These are phyloP conservation scores for Coenonympha glycerion DNA, from an alignment of 2,888 invertebrate genomes.

Conservation along the genomic window DNA sequence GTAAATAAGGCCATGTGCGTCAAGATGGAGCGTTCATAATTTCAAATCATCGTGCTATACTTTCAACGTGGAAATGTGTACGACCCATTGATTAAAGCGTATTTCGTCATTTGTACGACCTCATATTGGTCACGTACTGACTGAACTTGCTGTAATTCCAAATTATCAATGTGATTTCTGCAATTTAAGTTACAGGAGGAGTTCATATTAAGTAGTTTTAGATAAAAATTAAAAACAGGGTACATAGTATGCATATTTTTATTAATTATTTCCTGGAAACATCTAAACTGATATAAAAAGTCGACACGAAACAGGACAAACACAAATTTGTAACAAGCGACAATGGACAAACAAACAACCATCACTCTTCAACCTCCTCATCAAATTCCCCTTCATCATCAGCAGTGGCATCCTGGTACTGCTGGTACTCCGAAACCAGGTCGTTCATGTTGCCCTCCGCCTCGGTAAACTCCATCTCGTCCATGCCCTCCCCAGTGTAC, in stretches of 20 bases:
- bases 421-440: conserved; percentile 91
- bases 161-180: too few species aligned
- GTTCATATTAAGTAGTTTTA: not conserved
- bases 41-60: too few species aligned
- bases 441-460: conserved; percentile 96
- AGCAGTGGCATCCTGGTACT: conserved; percentile 91
- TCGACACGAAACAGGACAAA: conserved; percentile 13
- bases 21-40: too few species aligned
- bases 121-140: too few species aligned
- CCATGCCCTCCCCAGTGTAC: conserved; percentile 98
- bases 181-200: too few species aligned
- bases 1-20: too few species aligned
- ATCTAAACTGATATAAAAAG: conserved; percentile 12
- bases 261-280: conserved; percentile 7
- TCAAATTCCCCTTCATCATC: conserved; percentile 88
- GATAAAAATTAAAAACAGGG: not conserved
- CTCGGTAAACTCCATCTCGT: conserved; percentile 95
- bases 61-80: too few species aligned
- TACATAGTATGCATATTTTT: conserved; percentile 4
- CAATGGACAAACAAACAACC: conserved; percentile 15
- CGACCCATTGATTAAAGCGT: too few species aligned
- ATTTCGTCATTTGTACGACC: too few species aligned
- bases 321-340: conserved; percentile 7
- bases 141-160: too few species aligned
- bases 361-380: conserved; percentile 75